phyloP scores from a whole-genome alignment of 2,797 vertebrate genomes.

The Selene dorsalis region DNA sequence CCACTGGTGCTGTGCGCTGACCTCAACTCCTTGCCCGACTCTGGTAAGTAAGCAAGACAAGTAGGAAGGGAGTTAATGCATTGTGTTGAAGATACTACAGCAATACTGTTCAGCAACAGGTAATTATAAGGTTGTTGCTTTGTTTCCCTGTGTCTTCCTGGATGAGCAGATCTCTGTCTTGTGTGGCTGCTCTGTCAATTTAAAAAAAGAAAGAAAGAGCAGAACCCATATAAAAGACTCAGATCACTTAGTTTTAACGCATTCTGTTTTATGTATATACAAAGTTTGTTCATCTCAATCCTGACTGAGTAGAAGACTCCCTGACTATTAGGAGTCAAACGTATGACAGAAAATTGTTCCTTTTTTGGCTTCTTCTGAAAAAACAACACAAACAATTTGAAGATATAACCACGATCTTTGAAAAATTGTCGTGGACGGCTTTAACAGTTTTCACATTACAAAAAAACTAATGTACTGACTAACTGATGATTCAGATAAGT shows the following conservation, averaged over 20 bases:
- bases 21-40: slow-evolving; percentile 98
- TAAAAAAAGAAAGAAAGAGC: no score
- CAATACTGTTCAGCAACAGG: not conserved
- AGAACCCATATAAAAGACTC: not conserved
- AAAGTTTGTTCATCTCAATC: not conserved
- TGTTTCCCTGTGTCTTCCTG: not conserved
- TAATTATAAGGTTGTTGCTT: not conserved
- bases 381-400: not conserved
- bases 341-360: not conserved
- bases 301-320: not conserved
- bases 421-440: not conserved
- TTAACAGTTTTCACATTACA: not conserved
- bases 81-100: not conserved
- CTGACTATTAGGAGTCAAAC: no score
- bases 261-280: not conserved
- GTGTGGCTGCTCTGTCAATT: not conserved
- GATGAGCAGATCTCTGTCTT: not conserved
- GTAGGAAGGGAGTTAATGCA: not conserved
- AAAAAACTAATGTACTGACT: not conserved
- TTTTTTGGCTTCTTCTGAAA: no score
- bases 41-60: slow-evolving; percentile 84
- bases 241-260: no score
- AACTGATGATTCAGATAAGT: not conserved
- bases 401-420: not conserved
- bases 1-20: slow-evolving; percentile 97